Conservation (phyloP, 2,888 invertebrate genomes). For the Ochropleura plecta region DNA sequence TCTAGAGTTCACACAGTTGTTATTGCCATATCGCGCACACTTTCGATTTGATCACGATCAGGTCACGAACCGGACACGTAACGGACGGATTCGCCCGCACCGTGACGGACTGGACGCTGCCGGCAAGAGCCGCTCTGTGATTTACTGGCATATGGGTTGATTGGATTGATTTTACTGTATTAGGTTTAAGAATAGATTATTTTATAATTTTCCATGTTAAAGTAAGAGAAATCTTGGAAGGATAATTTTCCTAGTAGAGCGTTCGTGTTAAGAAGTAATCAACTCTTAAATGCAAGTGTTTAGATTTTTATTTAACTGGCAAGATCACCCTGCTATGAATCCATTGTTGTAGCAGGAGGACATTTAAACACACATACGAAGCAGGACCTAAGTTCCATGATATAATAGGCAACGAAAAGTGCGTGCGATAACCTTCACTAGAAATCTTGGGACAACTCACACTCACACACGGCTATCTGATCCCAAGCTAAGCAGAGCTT, state of each 20-base stretch:
- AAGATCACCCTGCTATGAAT: background rate
- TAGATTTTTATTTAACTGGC: background rate
- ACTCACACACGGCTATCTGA: no score
- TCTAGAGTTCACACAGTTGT: slow-evolving; percentile 50
- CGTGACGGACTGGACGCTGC: slow-evolving; percentile 52
- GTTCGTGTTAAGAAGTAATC: no score
- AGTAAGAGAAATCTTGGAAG: slow-evolving; percentile 5
- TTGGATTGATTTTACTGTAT: slow-evolving; percentile 39
- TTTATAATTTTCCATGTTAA: slow-evolving; percentile 2
- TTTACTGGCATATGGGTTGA: slow-evolving; percentile 51
- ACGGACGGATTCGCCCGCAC: slow-evolving; percentile 48
- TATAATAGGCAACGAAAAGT: background rate
- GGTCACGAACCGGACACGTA: slow-evolving; percentile 52
- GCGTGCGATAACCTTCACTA: background rate
- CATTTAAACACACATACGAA: background rate
- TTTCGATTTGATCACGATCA: slow-evolving; percentile 63
- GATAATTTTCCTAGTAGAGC: background rate
- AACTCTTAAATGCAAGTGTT: background rate
- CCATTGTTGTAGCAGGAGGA: background rate
- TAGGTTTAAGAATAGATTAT: slow-evolving; percentile 10
- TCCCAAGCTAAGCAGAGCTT: no score
- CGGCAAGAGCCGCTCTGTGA: slow-evolving; percentile 53
- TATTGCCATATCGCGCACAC: slow-evolving; percentile 61
- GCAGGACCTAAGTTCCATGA: no score
- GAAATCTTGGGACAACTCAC: no score